Evolutionary conservation across 2,797 vertebrate species (phyloP).

Genomic region (Chiroxiphia lanceolata): DNA sequence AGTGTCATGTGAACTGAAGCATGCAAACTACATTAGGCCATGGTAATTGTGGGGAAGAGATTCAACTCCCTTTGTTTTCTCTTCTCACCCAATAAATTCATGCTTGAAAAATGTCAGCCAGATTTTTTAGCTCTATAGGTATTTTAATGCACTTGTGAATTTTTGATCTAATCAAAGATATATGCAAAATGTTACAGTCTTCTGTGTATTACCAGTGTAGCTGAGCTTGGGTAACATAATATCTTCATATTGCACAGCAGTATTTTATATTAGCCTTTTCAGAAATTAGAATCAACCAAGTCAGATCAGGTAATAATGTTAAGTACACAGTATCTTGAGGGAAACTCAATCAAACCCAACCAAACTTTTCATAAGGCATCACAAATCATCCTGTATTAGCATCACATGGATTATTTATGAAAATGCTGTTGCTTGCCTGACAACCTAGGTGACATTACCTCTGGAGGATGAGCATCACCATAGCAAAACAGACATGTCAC

Average conservation of each 20-base stretch:
- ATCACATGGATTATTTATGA: constrained; percentile 76
- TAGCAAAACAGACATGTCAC: constrained; percentile 74
- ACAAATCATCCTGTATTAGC: constrained; percentile 71
- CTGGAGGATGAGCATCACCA: constrained; percentile 73
- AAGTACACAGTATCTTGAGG: constrained; percentile 22
- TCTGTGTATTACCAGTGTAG: background rate
- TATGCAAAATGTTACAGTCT: background rate
- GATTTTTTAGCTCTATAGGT: background rate
- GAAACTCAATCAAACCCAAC: constrained; percentile 57
- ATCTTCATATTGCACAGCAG: background rate
- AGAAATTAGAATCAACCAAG: background rate
- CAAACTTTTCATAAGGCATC: constrained; percentile 67
- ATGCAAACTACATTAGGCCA: background rate
- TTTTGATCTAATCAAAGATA: constrained; percentile 20
- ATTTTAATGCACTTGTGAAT: background rate
- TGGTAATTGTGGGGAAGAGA: background rate
- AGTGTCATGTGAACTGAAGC: constrained; percentile 26
- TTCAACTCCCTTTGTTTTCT: constrained; percentile 14
- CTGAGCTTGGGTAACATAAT: background rate
- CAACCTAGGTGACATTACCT: constrained; percentile 73
- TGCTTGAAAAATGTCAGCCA: background rate
- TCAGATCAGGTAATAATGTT: constrained; percentile 27
- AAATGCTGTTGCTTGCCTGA: constrained; percentile 73
- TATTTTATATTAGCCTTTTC: background rate
- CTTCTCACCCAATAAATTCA: background rate